Evolutionary conservation across 2,888 invertebrate genomes (phyloP), one percentile per base, ranked within the genome.

Genomic region (Machimus rusticus): DNA sequence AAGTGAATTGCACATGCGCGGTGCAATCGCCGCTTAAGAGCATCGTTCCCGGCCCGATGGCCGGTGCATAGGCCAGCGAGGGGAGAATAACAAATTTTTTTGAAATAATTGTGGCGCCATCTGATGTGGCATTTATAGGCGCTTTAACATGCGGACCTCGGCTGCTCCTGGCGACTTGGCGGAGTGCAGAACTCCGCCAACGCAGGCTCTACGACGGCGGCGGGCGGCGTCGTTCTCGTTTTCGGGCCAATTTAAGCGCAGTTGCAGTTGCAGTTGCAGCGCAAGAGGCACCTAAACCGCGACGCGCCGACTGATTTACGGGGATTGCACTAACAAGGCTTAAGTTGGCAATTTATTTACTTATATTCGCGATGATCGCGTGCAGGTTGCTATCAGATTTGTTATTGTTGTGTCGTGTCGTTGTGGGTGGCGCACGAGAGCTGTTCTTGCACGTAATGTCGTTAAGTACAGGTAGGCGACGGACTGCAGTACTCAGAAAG

Each of bases 21-120:
- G 5, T 79, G 51, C 51, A 46, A 79, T 79, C 51, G 51, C 79
- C n/a, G n/a, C 28, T 79, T 51, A 79, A 79, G 79, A 79, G 79
- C 51, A 79, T 79, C n/a, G 19, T 78, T 78, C 37, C 78, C 39
- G 12, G 23, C n/a, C 19, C 8, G 43, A 78, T 39, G 23, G 23
- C 23, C 43, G 46, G 14, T 14, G 28, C 14, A 43, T 39, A 43
- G 51, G 37, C 23, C 34, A 37, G 51, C 16, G 79, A 51, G 16
- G 51, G 46, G 79, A 23, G 79, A 23, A 51, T 9, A 14, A n/a
- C 14, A 55, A 46, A 34, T 51, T 28, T 46, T 46, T 85, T 28
- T 74, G n/a, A 74, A 84, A 85, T 85, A 85, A 85, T 85, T 74
- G 74, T 74, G 85, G 85, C 85, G 85, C 85, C 85, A 85, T 85